A percentile compares a stretch with the other conserved stretches of the same genome.
Conservation (phyloP, 2,797 vertebrate genomes). For the Labeo calbasu region DNA sequence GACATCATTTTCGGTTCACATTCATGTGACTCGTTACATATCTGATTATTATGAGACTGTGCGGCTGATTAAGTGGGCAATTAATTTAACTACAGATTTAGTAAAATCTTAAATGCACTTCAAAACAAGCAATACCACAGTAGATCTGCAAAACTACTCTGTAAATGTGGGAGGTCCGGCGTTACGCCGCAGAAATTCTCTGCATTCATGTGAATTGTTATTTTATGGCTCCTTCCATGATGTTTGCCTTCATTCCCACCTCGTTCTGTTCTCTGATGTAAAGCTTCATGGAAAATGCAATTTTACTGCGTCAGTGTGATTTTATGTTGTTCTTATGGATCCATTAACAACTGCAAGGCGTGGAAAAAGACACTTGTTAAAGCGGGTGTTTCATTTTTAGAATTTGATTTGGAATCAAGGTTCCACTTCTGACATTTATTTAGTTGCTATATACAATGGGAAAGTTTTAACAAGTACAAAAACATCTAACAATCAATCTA, state of each 20-base stretch:
- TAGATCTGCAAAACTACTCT: slow-evolving; percentile 26
- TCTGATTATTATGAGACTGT: slow-evolving; percentile 50
- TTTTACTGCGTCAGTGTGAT: neutral
- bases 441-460: neutral
- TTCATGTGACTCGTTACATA: slow-evolving; percentile 43
- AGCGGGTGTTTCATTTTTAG: neutral
- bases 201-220: slow-evolving; percentile 24
- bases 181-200: slow-evolving; percentile 16
- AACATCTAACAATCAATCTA: neutral
- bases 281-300: slow-evolving; percentile 17
- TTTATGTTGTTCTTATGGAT: slow-evolving; percentile 22
- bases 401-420: slow-evolving; percentile 16
- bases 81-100: slow-evolving; percentile 45
- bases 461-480: neutral
- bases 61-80: slow-evolving; percentile 37
- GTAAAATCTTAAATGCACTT: slow-evolving; percentile 43
- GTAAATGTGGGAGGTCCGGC: neutral
- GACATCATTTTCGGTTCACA: slow-evolving; percentile 48
- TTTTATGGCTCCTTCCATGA: slow-evolving; percentile 10
- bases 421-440: slow-evolving; percentile 1
- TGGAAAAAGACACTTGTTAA: slow-evolving; percentile 38
- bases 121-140: slow-evolving; percentile 18
- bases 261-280: slow-evolving; percentile 12
- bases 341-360: slow-evolving; percentile 7
- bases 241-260: slow-evolving; percentile 23